Evolutionary conservation across 2,113 vertebrate genomes (phyloP), one percentile per base, ranked within the genome.

Genomic region (Edolisoma coerulescens): DNA sequence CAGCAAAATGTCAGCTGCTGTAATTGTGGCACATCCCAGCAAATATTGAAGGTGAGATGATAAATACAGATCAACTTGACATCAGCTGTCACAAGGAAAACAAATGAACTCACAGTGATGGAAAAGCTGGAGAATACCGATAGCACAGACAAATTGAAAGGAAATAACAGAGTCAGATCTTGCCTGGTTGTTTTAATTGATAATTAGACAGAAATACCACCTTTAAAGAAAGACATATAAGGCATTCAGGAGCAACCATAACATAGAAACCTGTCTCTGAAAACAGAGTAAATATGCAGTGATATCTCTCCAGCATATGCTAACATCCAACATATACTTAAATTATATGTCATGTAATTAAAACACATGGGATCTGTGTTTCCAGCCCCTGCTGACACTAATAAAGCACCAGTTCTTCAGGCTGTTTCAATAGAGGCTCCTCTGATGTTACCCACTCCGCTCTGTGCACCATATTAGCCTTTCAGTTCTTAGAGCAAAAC

Each of bases 1-100:
- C 65, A 93, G 89, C 57, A 93, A 91, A 97, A 97, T 97, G 81
- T 97, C 96, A 96, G 87, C 33, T 88, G 33, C 70, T 91, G 59
- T 96, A 97, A 94, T 87, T 80, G 90, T 93, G 85, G 89, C 84
- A 91, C 50, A 90, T 92, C 94, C 59, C 84, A 83, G 88, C 61
- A 96, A 95, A 91, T 95, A 96, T 75, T 94, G 95, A 96, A 96
- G 84, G 91, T 90, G 80, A 95, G 80, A 81, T 93, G 87, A 93
- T 91, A 96, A 82, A 88, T 94, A 95, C 65, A 92, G 52, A 84
- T 94, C 90, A 85, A 30, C 13, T 91, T 93, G 81, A 95, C 65
- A 91, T 95, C 84, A 83, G 63, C 93, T 82, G 91, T 84, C 95
- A 96, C 78, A 90, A 85, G 60, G 76, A 81, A 95, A 97, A 82